Evolutionary conservation across 2,797 vertebrate genomes (phyloP).

Genomic region (Sebastes wilsoni): DNA sequence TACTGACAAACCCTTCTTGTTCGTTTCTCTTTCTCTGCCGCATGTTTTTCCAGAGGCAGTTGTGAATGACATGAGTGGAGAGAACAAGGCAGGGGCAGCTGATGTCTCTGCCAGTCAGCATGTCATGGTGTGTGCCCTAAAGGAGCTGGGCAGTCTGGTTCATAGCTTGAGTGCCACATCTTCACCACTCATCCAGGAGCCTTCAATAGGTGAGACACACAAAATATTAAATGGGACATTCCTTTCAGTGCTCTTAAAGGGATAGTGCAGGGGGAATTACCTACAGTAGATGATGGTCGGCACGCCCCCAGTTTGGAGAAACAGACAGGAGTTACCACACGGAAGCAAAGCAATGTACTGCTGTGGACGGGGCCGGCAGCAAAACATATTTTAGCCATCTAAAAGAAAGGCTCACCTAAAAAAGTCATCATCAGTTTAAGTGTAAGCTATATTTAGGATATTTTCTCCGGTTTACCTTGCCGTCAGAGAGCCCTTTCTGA

Average conservation of each 20-base stretch:
- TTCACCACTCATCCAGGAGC: constrained; percentile 96
- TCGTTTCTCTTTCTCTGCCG: neutral
- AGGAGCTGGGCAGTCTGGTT: constrained; percentile 96
- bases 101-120: constrained; percentile 98
- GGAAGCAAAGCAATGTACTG: too few species aligned
- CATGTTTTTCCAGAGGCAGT: constrained; percentile 88
- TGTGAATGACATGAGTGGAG: constrained; percentile 93
- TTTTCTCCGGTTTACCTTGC: too few species aligned
- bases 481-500: too few species aligned
- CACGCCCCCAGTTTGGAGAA: too few species aligned
- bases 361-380: too few species aligned
- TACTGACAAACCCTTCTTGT: neutral
- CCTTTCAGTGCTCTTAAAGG: neutral
- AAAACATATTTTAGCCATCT: too few species aligned
- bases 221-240: neutral
- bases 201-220: constrained; percentile 88
- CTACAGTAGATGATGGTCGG: too few species aligned
- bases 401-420: too few species aligned
- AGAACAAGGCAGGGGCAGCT: constrained; percentile 92
- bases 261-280: too few species aligned
- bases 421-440: too few species aligned
- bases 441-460: too few species aligned
- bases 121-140: constrained; percentile 97
- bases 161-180: constrained; percentile 96
- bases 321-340: too few species aligned